Base-by-base conservation (phyloP, 2,888 invertebrate genomes). In the Mycogona germanica region DNA sequence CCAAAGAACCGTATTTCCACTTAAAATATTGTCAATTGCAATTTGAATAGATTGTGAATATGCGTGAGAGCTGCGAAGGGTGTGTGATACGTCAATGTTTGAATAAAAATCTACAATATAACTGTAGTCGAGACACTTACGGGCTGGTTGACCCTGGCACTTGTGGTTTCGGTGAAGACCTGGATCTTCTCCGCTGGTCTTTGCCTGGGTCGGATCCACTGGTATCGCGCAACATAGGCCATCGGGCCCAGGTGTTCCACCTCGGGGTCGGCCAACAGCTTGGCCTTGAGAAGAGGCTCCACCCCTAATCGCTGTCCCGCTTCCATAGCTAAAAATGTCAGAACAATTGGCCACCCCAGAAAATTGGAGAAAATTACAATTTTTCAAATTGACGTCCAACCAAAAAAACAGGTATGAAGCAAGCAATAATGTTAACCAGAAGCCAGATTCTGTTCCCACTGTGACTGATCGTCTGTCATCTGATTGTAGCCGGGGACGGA, bases 191-290 rank as follows among this genome's bases (percentile, higher is more conserved):
- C 87, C 56, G 85, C 83, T 0, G 89, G 76, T 5, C 87, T 84
- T 12, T 87, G 85, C 44, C 87, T 75, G 55, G 88, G 87, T 28
- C 85, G 82, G 30, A 91, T 79, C 81, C 91, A 89, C 62, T 88
- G 85, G 72, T 89, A 86, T 67, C 87, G 81, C 0, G 95, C 88
- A 0, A 89, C 87, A 72, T 96, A 95, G 0, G 96, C 89, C 97
- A 97, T 97, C 55, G 96, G 88, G 9, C 92, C 96, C 61, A 97
- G 75, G 73, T 96, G 95, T 67, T 97, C 96, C 5, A 91, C 89
- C 67, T 95, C 87, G 37, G 83, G 85, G 68, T 91, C 91, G 35
- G 89, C 85, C 84, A 98, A 88, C 66, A 97, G 95, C 67, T 85
- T 87, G 14, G 96, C 85, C 62, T 88, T 82, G 55, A 97, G 72